Conservation (phyloP, 2,888 invertebrate genomes). For the Onthophagus sagittarius region DNA sequence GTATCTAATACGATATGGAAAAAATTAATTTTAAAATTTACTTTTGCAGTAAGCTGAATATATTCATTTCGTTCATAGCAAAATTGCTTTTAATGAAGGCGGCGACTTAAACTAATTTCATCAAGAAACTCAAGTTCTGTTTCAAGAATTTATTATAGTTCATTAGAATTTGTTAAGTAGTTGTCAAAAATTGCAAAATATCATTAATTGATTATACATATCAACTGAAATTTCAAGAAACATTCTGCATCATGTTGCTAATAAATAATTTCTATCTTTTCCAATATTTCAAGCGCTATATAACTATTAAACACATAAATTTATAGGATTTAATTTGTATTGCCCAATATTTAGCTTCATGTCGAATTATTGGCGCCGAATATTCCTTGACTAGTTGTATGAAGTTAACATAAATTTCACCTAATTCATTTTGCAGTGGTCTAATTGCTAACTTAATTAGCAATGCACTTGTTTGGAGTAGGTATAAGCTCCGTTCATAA, state of each 20-base stretch:
- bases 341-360: constrained; percentile 4
- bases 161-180: background rate
- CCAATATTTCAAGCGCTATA: background rate
- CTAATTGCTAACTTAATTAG: background rate
- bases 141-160: constrained; percentile 1
- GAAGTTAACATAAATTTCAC: background rate
- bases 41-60: background rate
- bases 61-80: too few species aligned
- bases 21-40: constrained; percentile 6
- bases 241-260: constrained; percentile 7
- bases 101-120: background rate
- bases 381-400: background rate
- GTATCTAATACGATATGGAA: constrained; percentile 1
- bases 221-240: constrained; percentile 4
- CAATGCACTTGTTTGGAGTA: constrained; percentile 5
- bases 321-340: constrained; percentile 3
- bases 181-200: background rate
- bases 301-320: background rate
- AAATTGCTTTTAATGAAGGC: constrained; percentile 1
- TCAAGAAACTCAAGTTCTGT: constrained; percentile 1
- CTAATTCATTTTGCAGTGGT: constrained; percentile 4
- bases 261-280: constrained; percentile 2
- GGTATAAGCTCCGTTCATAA: too few species aligned
- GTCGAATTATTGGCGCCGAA: background rate
- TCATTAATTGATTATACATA: constrained; percentile 2